Conservation (phyloP, 2,113 vertebrate genomes). For the rabbit (Oryctolagus cuniculus) region mOryCun1.1 NC_091441.1:119329001-119329500, state of each 20-base stretch:
- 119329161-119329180: not conserved
- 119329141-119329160: not conserved
- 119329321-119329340: not conserved
- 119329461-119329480: not conserved
- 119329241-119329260: not conserved
- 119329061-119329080: not conserved
- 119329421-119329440: slow-evolving; percentile 29
- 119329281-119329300: not conserved
- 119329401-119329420: slow-evolving; percentile 46
- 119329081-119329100: not conserved
- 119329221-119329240: not conserved
- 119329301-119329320: not conserved
- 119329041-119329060: not conserved
- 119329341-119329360: not conserved
- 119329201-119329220: not conserved
- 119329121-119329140: not conserved
- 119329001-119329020: not conserved
- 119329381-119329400: slow-evolving; percentile 4
- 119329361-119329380: slow-evolving; percentile 42
- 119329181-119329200: not conserved
- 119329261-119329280: not conserved
- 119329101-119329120: not conserved
- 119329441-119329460: slow-evolving; percentile 7
- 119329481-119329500: not conserved
- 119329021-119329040: not conserved